Evolutionary conservation across 2,113 vertebrate genomes (phyloP), one percentile per base, ranked within the genome.

Genomic region (Psilopsiagon aurifrons): DNA sequence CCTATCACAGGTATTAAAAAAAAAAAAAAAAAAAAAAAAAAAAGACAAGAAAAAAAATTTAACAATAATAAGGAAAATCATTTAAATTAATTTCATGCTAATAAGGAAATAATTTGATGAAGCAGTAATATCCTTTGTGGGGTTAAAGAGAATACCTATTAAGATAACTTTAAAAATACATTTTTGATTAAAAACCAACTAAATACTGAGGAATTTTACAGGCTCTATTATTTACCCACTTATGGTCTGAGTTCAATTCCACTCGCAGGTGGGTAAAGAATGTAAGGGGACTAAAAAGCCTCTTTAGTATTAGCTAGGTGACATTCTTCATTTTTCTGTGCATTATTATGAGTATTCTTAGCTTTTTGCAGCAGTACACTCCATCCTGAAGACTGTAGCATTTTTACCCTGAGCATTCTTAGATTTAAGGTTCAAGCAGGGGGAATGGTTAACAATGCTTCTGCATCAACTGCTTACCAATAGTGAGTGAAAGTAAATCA

Each of bases 1-100:
- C 99, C 99, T 99, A 96, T 90, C 67, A 95, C 52, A 82, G 52
- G 67, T 44, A 84, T 82, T 33, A 2, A 11, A 27, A 5, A 11
- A 28, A 49, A 57, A 70, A 76, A 20, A 28, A 49, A 22, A n/a
- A n/a, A n/a, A n/a, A n/a, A n/a, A 1, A 17, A 16, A 4, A 9
- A 11, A 33, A 37, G 16, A 55, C 35, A 39, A 10, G 57, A 74
- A 67, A 90, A 51, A 90, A 51, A 86, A 86, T 44, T 73, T 92
- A 96, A 44, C 23, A 88, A 78, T 37, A 91, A 37, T 15, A 84
- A 39, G 39, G 20, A 91, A 91, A 88, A 76, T 24, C 1, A 59
- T 59, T 59, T 33, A 5, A 31, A 33, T 55, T 59, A n/a, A 35
- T 59, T 59, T 24, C 57, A 59, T 35, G 5, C 22, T 35, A 59